Percentiles rank a stretch among this genome's conserved stretches.
These are phyloP conservation scores for Drosophila gaucha DNA, from an alignment of 2,888 invertebrate genomes.

Conservation along the genomic window DNA sequence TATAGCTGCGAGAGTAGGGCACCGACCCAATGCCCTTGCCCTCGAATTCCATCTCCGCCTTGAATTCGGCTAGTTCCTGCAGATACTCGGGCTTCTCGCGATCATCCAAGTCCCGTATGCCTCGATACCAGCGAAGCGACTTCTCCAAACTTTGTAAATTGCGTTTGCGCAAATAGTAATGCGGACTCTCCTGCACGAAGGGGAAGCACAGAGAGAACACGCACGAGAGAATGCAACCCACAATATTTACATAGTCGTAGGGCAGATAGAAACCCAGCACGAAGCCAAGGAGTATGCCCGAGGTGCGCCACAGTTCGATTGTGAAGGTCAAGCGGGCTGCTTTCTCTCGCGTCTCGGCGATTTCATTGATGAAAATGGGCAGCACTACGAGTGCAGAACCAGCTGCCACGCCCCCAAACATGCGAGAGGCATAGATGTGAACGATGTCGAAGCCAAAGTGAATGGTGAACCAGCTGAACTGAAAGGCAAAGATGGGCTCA, in stretches of 20 bases:
- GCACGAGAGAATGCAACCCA: conserved; percentile 72
- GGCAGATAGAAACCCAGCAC: conserved; percentile 65
- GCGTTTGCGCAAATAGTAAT: conserved; percentile 69
- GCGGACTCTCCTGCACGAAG: conserved; percentile 82
- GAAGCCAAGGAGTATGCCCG: conserved; percentile 78
- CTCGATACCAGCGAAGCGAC: conserved; percentile 82
- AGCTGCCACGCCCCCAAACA: conserved; percentile 76
- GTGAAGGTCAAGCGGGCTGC: conserved; percentile 69
- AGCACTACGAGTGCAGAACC: conserved; percentile 78
- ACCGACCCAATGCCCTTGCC: conserved; percentile 25
- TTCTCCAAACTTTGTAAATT: conserved; percentile 76
- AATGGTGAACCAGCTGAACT: conserved; percentile 81
- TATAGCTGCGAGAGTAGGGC: conserved; percentile 46
- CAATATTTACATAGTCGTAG: conserved; percentile 66
- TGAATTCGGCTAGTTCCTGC: conserved; percentile 70
- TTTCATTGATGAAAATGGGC: conserved; percentile 81
- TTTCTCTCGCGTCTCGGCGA: conserved; percentile 65
- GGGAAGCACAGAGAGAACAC: conserved; percentile 77
- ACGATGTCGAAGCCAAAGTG: conserved; percentile 79
- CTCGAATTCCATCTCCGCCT: conserved; percentile 46
- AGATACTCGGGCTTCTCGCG: conserved; percentile 72
- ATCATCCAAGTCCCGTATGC: conserved; percentile 79
- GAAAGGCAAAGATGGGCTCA: too few relatives aligned
- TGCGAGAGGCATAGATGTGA: conserved; percentile 81
- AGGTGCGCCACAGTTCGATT: conserved; percentile 71